Conservation (phyloP, 53 echinoderm and acorn worm species). For the Apostichopus leukothele region DNA sequence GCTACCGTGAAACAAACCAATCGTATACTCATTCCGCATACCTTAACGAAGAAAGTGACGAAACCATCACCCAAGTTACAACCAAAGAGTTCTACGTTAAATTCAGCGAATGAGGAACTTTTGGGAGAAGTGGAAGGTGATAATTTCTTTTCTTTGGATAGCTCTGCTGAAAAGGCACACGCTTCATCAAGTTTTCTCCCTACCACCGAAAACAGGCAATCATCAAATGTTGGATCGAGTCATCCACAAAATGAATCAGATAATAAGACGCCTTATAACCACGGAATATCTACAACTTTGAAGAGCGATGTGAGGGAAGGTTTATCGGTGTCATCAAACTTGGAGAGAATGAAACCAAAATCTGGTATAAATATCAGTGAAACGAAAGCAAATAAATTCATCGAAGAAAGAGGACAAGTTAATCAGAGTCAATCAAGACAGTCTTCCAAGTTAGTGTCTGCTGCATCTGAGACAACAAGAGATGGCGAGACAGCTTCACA, state of each 20-base stretch:
- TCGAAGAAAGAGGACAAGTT: background rate
- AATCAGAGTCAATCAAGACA: background rate
- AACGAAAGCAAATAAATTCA: background rate
- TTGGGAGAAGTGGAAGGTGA: background rate
- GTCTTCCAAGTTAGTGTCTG: background rate
- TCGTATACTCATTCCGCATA: conserved; percentile 82
- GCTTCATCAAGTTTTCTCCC: background rate
- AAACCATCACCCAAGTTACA: background rate
- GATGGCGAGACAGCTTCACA: background rate
- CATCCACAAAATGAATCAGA: background rate
- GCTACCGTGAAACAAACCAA: conserved; percentile 72
- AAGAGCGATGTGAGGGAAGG: background rate
- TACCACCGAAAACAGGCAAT: background rate
- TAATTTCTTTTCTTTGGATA: conserved; percentile 46
- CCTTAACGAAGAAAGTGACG: conserved; percentile 70
- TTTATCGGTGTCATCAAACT: background rate
- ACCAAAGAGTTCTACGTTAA: conserved; percentile 4
- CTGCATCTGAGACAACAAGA: background rate
- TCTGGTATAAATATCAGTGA: background rate
- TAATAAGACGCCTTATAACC: background rate
- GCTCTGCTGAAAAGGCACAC: background rate
- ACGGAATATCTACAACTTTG: background rate
- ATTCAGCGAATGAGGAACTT: conserved; percentile 46
- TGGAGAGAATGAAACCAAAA: background rate
- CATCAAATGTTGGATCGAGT: background rate